These are phyloP conservation scores for Thelaira solivaga DNA, from an alignment of 2,888 invertebrate species.

Conservation along the genomic window DNA sequence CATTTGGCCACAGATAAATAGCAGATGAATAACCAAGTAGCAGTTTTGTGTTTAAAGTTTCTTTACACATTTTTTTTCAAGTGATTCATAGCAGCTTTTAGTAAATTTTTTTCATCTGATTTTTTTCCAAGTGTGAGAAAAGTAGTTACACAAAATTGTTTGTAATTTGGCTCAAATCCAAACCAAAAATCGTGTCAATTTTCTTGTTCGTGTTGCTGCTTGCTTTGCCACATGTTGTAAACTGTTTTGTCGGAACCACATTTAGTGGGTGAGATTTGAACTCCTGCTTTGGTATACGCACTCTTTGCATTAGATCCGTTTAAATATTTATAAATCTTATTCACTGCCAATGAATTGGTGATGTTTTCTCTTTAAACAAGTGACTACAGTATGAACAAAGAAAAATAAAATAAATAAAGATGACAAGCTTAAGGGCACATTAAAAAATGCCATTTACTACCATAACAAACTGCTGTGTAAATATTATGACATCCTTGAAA, in stretches of 20 bases:
- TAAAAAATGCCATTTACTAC: conserved; percentile 3
- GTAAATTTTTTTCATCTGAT: background rate
- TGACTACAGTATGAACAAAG: background rate
- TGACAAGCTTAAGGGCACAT: conserved; percentile 57
- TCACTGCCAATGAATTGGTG: conserved; percentile 60
- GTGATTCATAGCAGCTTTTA: conserved; percentile 32
- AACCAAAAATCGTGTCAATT: conserved; percentile 55
- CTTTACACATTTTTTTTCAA: conserved; percentile 7
- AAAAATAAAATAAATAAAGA: background rate
- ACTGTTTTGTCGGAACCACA: conserved; percentile 17
- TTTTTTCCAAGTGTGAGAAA: no score
- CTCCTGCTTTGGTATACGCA: background rate
- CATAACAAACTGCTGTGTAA: conserved; percentile 26
- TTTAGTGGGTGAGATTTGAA: conserved; percentile 62
- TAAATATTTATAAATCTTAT: conserved; percentile 73
- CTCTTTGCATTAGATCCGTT: conserved; percentile 60
- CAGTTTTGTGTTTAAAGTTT: background rate
- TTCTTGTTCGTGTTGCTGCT: background rate
- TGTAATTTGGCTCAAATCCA: conserved; percentile 55
- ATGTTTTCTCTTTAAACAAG: background rate
- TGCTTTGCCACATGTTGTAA: conserved; percentile 24
- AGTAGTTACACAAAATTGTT: conserved; percentile 15
- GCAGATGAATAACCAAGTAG: conserved; percentile 32
- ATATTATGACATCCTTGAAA: conserved; percentile 62
- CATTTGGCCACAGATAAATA: conserved; percentile 52